Base-by-base conservation (phyloP, 2,888 invertebrate species). In the Tachina lurida region DNA sequence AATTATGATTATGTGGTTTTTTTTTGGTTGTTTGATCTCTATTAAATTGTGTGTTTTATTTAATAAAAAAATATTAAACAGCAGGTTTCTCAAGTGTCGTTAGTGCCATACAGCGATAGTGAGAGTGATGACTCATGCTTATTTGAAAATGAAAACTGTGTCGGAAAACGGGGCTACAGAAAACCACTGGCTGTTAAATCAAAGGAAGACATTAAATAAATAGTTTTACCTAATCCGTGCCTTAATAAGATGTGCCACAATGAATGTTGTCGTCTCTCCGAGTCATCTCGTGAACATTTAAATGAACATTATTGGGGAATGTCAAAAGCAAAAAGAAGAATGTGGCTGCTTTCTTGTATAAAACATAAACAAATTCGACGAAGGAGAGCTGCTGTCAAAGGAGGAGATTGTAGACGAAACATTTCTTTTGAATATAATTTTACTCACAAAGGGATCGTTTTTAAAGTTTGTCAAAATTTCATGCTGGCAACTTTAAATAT, bases 391-490 rank as follows among this genome's bases (percentile, higher is more conserved):
- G 60, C 56, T 77, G 31, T 67, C 54, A 77, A 58, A 77, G 76
- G 45, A 43, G 56, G 45, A 77, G 43, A 45, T 65, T 49, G 47
- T 65, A 63, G 54, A 76, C 67, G 65, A 65, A 65, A 65, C 65
- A 65, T 47, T 65, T 65, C 65, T 15, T 65, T 65, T 65, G 62
- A 71, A 71, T 71, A 79, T 73, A 52, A 68, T 68, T 60, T 78
- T 77, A 70, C 70, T 60, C 60, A 62, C 70, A 60, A 70, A 78
- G 78, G 68, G 63, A 74, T 74, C 65, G 74, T 80, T 74, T 56
- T 73, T 80, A 80, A 80, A 74, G 60, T 74, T 80, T 80, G 67
- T 74, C 63, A 79, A 79, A 79, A 73, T 73, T 73, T 79, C 71
- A 73, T 79, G 22, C 54, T 73, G 65, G 65, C 62, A 79, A 71